Evolutionary conservation across 2,888 invertebrate genomes (phyloP), one percentile per base, ranked within the genome.

Genomic region (Eupithecia pulchellata): DNA sequence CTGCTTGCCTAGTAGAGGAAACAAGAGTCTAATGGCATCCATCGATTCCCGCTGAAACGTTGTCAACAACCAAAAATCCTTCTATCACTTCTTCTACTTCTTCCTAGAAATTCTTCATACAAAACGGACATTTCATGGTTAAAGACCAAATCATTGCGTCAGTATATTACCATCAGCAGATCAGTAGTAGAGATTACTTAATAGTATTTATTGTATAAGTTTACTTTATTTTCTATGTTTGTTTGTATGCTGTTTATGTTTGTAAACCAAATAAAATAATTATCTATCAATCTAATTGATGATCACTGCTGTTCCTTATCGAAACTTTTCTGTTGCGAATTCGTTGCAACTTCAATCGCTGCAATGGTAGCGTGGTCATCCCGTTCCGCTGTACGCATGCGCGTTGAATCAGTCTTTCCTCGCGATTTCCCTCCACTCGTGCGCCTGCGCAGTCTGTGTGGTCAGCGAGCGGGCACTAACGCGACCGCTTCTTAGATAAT

Each of bases 371-470:
- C 30, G 20, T 60, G 58, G 58, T 60, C 58, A 60, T 60, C 58
- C 30, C 58, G 90, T 90, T 89, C 85, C 88, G 88, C 79, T 84
- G 82, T 64, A 75, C 82, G 76, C 80, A 74, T 75, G 61, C 34
- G 32, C 61, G 20, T 61, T 79, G 79, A 81, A 75, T 83, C 79
- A 79, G 78, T 85, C 84, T 91, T 92, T 92, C 91, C 89, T 86
- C 81, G 84, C 86, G 91, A 92, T 93, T 93, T 92, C 92, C 91
- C 92, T 88, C 84, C 72, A 75, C 80, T 80, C 81, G 75, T 80
- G 79, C 84, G 83, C 81, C 74, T 80, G 79, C 84, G 83, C 89
- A 89, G 88, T 88, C 84, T 81, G 86, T 79, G 82, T 85, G 84
- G 83, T 80, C 86, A 83, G 81, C 83, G 84, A 81, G 85, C 85